Base-by-base conservation (phyloP, 35 echinoderm and acorn worm species). In the Diadema setosum region DNA sequence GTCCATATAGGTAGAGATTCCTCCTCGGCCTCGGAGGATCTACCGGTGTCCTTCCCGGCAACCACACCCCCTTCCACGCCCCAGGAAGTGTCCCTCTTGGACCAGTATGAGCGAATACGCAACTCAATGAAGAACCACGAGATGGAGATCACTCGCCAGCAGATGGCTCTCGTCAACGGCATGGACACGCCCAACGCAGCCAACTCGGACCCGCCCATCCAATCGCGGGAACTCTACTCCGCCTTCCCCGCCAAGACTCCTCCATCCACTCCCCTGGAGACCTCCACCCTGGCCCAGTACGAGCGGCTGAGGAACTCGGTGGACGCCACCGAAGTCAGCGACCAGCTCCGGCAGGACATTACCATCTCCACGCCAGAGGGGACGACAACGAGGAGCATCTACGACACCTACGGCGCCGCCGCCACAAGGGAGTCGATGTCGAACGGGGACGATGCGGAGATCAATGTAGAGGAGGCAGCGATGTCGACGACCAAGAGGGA, bases 221-320 rank as follows among this genome's bases (percentile, higher is more conserved):
- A 58, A 18, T 85, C 73, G 11, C 73, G 73, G 9, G 73, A 78
- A 41, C 46, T 89, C 31, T 57, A 81, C 73, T 83, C 95, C 20
- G 89, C 95, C 27, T 95, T 95, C 76, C 89, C 89, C 8, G 82
- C 65, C 39, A 98, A 94, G 57, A 99, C 96, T 0, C 96, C 96
- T n/a, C 96, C 96, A 1, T 76, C 96, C 23, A 95, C 96, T 1
- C 96, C 93, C 5, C 45, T 92, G 52, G 89, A 94, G 56, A 58
- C 55, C 16, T 83, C 85, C 34, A 49, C 84, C 18, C 36, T 97
- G 8, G 25, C 89, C 0, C 89, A 92, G 34, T 97, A 93, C 44
- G 90, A 88, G 31, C 39, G 57, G n/a, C 78, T 90, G 29, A 30
- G 69, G 49, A 64, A 90, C 36, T 65, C 87, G 16, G 39, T 97